A percentile compares a stretch with the other conserved stretches of the same genome.
phyloP scores from a whole-genome alignment of 2,797 vertebrate species.

The Agapornis canus region DNA sequence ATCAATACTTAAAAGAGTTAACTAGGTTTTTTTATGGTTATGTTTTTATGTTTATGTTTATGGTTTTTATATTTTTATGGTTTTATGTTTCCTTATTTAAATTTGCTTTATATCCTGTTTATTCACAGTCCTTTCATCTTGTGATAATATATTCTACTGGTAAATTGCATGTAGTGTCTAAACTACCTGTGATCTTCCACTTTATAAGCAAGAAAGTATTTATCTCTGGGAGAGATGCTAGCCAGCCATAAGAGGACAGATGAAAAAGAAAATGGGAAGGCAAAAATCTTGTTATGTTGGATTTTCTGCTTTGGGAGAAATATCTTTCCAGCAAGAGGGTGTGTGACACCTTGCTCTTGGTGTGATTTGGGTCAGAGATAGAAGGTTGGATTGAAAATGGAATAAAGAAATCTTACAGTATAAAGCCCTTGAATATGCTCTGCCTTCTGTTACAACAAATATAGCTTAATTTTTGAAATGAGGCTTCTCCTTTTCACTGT shows the following conservation, averaged over 20 bases:
- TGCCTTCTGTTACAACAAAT: background rate
- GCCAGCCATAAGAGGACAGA: background rate
- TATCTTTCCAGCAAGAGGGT: background rate
- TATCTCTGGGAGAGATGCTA: background rate
- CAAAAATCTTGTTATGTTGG: background rate
- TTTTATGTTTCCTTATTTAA: background rate
- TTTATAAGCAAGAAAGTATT: background rate
- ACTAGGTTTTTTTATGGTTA: background rate
- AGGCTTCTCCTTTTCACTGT: background rate
- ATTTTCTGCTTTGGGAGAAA: background rate
- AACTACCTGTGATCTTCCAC: background rate
- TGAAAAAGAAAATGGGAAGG: background rate
- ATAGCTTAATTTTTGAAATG: background rate
- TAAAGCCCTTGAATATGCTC: background rate
- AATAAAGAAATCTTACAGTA: background rate
- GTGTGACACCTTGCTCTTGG: background rate
- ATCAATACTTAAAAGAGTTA: background rate
- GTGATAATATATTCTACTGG: background rate
- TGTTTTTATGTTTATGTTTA: background rate
- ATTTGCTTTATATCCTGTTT: background rate
- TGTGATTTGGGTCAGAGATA: background rate
- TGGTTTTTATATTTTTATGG: too few relatives aligned
- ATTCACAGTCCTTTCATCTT: background rate
- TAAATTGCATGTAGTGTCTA: background rate
- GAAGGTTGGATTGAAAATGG: background rate